Percentiles rank a stretch among this genome's conserved stretches.
Conservation (phyloP, 2,113 vertebrate genomes). For the human (Homo sapiens) region GRCh38 chr13:65136001-65136500, state of each 20-base stretch:
- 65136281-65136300: background rate
- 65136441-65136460: background rate
- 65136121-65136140: background rate
- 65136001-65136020: background rate
- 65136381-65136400: background rate
- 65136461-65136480: background rate
- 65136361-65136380: background rate
- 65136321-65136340: background rate
- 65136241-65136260: background rate
- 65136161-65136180: background rate
- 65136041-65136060: background rate
- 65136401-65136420: background rate
- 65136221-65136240: background rate
- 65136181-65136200: background rate
- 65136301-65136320: background rate
- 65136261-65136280: background rate
- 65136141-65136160: background rate
- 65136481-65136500: background rate
- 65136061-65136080: background rate
- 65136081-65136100: background rate
- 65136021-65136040: background rate
- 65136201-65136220: background rate
- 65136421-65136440: background rate
- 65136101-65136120: background rate
- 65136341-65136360: background rate